These are phyloP conservation scores for Cacatua alba DNA, from an alignment of 2,113 vertebrate species.

Conservation along the genomic window DNA sequence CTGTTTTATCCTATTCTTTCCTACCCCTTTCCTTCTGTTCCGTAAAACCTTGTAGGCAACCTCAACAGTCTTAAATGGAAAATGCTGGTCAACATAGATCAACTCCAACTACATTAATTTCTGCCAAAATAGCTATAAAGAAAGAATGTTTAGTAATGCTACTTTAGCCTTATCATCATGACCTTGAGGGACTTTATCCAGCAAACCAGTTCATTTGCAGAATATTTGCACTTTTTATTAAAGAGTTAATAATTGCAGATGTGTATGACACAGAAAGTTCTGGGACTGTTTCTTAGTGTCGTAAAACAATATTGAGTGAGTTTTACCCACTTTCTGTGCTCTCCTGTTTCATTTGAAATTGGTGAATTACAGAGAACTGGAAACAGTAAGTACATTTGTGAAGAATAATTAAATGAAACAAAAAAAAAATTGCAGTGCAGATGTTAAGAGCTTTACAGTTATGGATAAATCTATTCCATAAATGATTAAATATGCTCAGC, in stretches of 20 bases:
- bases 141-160: neutral
- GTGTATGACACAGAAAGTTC: neutral
- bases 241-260: neutral
- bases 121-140: neutral
- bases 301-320: neutral
- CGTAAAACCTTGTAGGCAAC: neutral
- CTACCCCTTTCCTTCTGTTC: neutral
- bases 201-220: neutral
- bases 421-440: neutral
- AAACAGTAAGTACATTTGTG: neutral
- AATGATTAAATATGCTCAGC: neutral
- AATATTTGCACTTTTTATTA: neutral
- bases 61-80: neutral
- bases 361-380: neutral
- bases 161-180: neutral
- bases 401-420: neutral
- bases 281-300: neutral
- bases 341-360: neutral
- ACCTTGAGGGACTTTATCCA: neutral
- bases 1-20: neutral
- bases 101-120: neutral
- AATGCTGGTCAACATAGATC: neutral
- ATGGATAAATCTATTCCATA: neutral
- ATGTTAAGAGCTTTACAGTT: neutral
- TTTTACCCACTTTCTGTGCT: neutral